Evolutionary conservation across 2,797 vertebrate genomes (phyloP).

Genomic region (Enteromius mattozi): DNA sequence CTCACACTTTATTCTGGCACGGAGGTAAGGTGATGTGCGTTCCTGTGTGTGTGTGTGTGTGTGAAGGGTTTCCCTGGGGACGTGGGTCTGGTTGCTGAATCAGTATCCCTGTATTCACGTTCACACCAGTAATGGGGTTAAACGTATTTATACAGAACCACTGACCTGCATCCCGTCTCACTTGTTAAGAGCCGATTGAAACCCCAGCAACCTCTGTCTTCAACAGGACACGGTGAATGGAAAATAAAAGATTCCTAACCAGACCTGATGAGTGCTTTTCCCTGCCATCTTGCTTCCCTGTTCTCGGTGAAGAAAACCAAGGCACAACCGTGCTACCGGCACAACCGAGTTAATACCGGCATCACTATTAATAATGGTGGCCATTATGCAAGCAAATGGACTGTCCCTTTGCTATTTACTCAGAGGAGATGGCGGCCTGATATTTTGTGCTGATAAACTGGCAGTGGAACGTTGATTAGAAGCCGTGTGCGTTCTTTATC

Average conservation of each 20-base stretch:
- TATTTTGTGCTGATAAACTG: conserved; percentile 66
- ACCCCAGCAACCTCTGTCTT: conserved; percentile 46
- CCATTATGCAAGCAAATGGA: conserved; percentile 66
- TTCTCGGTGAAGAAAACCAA: conserved; percentile 24
- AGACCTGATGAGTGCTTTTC: conserved; percentile 50
- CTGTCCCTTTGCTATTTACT: conserved; percentile 63
- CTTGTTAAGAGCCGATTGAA: conserved; percentile 64
- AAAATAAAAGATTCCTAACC: conserved; percentile 56
- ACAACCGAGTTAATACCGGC: conserved; percentile 55
- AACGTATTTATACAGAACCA: conserved; percentile 63
- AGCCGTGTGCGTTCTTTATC: conserved; percentile 63
- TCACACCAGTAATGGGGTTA: conserved; percentile 69
- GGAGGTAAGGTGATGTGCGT: conserved; percentile 52
- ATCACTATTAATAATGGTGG: conserved; percentile 63
- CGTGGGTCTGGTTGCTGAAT: conserved; percentile 55
- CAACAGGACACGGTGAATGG: conserved; percentile 37
- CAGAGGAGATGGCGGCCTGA: conserved; percentile 57
- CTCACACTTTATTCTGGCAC: conserved; percentile 59
- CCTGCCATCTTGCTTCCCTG: conserved; percentile 1
- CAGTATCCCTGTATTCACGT: conserved; percentile 61
- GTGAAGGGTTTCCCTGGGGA: conserved; percentile 53
- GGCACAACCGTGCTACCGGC: conserved; percentile 28
- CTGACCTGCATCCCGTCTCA: conserved; percentile 68
- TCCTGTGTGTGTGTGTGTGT: conserved; percentile 45
- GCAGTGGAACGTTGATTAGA: conserved; percentile 60